Conservation (phyloP, 2,888 invertebrate species). For the Platycheirus albimanus region DNA sequence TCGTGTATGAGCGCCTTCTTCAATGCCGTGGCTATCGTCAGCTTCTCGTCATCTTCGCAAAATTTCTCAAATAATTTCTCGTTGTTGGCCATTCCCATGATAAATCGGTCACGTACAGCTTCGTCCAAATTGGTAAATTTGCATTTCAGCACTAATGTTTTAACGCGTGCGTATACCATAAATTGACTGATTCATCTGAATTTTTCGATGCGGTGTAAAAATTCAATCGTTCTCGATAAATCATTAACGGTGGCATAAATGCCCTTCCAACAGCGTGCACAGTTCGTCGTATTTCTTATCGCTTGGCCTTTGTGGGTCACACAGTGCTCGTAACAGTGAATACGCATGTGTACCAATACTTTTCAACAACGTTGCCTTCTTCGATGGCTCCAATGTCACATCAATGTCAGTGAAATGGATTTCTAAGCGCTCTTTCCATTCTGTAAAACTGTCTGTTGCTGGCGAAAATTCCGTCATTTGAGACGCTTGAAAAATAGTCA, state of each 20-base stretch:
- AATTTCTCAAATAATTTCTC: slow-evolving; percentile 4
- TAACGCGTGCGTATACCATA: slow-evolving; percentile 10
- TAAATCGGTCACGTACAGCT: slow-evolving; percentile 2
- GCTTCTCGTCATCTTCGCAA: slow-evolving; percentile 9
- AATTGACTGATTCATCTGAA: slow-evolving; percentile 9
- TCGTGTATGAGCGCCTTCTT: slow-evolving; percentile 9
- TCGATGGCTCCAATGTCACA: slow-evolving; percentile 9
- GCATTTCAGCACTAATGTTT: slow-evolving; percentile 7
- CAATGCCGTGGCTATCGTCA: slow-evolving; percentile 7
- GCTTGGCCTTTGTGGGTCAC: background rate
- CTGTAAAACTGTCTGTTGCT: slow-evolving; percentile 5
- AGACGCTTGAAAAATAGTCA: slow-evolving; percentile 10
- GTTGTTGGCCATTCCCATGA: slow-evolving; percentile 1
- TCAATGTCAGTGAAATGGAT: slow-evolving; percentile 1
- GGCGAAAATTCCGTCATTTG: slow-evolving; percentile 9
- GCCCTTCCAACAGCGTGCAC: background rate
- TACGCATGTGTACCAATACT: slow-evolving; percentile 9
- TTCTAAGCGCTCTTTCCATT: slow-evolving; percentile 10
- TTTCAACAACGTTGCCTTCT: slow-evolving; percentile 11
- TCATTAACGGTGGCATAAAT: slow-evolving; percentile 2
- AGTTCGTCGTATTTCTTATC: slow-evolving; percentile 1
- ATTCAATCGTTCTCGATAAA: slow-evolving; percentile 14
- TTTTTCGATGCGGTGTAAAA: slow-evolving; percentile 11
- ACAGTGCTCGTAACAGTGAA: slow-evolving; percentile 2
- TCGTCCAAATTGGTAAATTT: slow-evolving; percentile 9